A percentile compares a stretch with the other conserved stretches of the same genome.
phyloP scores from a whole-genome alignment of 1,140 invertebrate genomes.

The Spodoptera frugiperda region DNA sequence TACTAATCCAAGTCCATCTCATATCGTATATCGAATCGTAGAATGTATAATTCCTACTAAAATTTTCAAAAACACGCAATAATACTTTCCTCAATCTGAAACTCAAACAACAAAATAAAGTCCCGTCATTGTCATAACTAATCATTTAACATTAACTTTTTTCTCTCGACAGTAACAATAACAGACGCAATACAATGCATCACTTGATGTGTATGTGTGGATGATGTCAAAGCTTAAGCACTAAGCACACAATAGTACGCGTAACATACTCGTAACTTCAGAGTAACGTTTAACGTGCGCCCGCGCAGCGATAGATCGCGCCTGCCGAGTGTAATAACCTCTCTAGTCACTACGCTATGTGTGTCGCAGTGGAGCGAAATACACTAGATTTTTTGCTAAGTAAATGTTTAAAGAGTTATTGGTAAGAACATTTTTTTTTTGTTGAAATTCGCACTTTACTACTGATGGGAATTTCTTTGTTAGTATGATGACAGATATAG shows the following conservation, averaged over 20 bases:
- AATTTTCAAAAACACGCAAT: too few relatives aligned
- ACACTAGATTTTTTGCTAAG: background rate
- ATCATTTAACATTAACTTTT: background rate
- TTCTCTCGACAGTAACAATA: background rate
- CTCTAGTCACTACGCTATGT: conserved; percentile 34
- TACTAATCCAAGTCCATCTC: too few relatives aligned
- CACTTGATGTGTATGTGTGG: conserved; percentile 17
- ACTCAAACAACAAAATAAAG: too few relatives aligned
- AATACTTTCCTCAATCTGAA: too few relatives aligned
- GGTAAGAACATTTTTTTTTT: too few relatives aligned
- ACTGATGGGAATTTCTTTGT: too few relatives aligned
- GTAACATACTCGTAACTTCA: conserved; percentile 50
- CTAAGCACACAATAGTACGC: conserved; percentile 56
- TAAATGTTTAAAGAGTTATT: background rate
- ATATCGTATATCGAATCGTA: too few relatives aligned
- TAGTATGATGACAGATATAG: too few relatives aligned
- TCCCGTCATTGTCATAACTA: too few relatives aligned
- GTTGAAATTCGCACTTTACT: too few relatives aligned
- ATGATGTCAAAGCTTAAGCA: conserved; percentile 42
- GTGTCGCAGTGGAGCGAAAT: conserved; percentile 31
- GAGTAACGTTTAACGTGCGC: conserved; percentile 39
- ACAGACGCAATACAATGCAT: background rate
- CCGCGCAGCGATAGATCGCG: conserved; percentile 56
- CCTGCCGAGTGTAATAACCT: conserved; percentile 63
- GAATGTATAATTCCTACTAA: too few relatives aligned